These are phyloP conservation scores for Actinernus sp. DNA, from an alignment of 92 coral and sea anemone species.

Conservation along the genomic window DNA sequence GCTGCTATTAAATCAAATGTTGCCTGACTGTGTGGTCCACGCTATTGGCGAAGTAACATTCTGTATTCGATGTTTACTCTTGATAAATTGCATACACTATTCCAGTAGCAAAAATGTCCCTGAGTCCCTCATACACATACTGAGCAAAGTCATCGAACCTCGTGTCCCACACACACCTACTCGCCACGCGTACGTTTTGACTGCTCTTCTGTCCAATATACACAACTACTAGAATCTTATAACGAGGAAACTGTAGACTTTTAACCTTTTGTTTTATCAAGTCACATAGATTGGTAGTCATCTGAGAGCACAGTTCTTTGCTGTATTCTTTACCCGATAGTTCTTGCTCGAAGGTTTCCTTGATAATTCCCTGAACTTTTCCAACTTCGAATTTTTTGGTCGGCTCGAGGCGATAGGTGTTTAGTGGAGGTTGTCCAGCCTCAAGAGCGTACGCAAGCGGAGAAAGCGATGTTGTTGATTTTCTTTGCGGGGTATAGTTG, in stretches of 20 bases:
- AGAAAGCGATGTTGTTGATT: constrained; percentile 17
- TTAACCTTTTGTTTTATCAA: constrained; percentile 65
- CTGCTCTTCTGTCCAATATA: constrained; percentile 64
- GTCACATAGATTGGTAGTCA: constrained; percentile 60
- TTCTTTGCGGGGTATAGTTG: constrained; percentile 6
- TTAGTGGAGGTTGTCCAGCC: constrained; percentile 12
- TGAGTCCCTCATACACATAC: constrained; percentile 34
- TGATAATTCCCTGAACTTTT: constrained; percentile 63
- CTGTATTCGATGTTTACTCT: constrained; percentile 32
- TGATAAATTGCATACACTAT: constrained; percentile 75
- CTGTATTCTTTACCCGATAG: constrained; percentile 36
- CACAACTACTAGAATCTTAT: constrained; percentile 66
- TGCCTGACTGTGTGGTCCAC: too few relatives aligned
- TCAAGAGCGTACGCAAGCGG: constrained; percentile 1
- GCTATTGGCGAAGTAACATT: too few relatives aligned
- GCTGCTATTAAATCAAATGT: too few relatives aligned
- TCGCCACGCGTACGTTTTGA: constrained; percentile 61
- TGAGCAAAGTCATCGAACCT: constrained; percentile 78
- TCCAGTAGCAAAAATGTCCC: constrained; percentile 68
- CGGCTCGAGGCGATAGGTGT: constrained; percentile 72
- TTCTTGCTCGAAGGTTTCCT: constrained; percentile 50
- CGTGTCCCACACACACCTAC: constrained; percentile 82
- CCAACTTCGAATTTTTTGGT: constrained; percentile 49
- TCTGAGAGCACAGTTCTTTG: constrained; percentile 37
- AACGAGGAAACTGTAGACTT: constrained; percentile 64